Base-by-base conservation (phyloP, 2,888 invertebrate genomes). In the Tinea pellionella region DNA sequence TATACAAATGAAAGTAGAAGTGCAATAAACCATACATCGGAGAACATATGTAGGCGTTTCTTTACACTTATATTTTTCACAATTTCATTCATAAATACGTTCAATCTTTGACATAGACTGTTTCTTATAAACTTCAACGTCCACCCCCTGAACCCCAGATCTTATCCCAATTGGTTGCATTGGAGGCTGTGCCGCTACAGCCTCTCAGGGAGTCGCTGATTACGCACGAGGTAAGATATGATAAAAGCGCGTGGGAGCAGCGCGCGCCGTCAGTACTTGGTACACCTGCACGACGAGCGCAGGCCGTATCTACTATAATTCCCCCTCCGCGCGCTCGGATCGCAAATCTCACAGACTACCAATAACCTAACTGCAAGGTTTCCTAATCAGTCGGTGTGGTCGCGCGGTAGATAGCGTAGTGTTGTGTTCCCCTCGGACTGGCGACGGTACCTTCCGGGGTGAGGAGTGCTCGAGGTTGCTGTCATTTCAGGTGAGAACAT, bases 231-330 rank as follows among this genome's bases (percentile, higher is more conserved):
- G 71, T 73, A 73, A 77, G 78, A 83, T 80, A 73, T 86, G 80
- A 84, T 87, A 86, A 78, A 87, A 86, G 83, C 75, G 76, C 66
- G 73, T 62, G 72, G 65, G 65, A 68, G 64, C 65, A 68, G 71
- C 83, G 83, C 83, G 81, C 82, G 78, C 75, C 72, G 79, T 68
- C 83, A 87, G 86, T 87, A 82, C 72, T 71, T 69, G 75, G 63
- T 70, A 71, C 70, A 75, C 78, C 72, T 72, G 74, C 75, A 69
- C 69, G 72, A 66, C 68, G 72, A 71, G 67, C 78, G 80, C 79
- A 74, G 73, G 82, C 82, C 75, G 70, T 66, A 63, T 67, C 64
- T 64, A 42, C 42, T 58, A 32, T 47, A 59, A 4, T 60, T 15
- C 60, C 16, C 59, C 56, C 68, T 66, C 66, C 62, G 65, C 70